Conservation (phyloP, 2,797 vertebrate genomes). For the Neopelma chrysocephalum region DNA sequence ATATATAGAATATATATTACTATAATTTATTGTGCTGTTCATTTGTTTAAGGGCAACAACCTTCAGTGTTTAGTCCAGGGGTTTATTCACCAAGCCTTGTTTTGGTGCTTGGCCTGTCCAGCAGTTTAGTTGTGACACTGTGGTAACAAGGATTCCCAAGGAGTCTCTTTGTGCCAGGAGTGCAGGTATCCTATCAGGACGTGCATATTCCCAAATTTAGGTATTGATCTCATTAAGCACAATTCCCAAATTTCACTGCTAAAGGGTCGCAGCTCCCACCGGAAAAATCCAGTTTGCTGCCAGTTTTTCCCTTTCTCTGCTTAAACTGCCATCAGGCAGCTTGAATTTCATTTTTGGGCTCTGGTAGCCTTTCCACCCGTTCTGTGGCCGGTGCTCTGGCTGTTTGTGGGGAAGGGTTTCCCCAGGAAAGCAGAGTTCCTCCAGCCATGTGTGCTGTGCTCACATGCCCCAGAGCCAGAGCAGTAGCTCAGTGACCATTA, state of each 20-base stretch:
- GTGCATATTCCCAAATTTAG: no score
- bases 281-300: neutral
- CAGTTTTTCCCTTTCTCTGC: accelerated
- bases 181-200: accelerated
- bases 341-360: neutral
- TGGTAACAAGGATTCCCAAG: accelerated
- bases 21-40: neutral
- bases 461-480: neutral
- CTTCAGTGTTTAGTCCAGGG: neutral
- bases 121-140: neutral
- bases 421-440: neutral
- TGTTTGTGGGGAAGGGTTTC: neutral
- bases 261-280: accelerated
- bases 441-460: neutral
- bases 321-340: neutral
- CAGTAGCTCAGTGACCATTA: neutral
- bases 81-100: neutral
- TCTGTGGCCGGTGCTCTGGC: neutral
- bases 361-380: accelerated
- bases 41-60: neutral
- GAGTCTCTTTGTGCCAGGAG: neutral
- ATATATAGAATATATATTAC: no score
- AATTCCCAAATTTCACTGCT: no score
- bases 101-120: neutral
- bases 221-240: no score